Evolutionary conservation across 2,888 invertebrate species (phyloP).

Genomic region (Odontocolon sp.): DNA sequence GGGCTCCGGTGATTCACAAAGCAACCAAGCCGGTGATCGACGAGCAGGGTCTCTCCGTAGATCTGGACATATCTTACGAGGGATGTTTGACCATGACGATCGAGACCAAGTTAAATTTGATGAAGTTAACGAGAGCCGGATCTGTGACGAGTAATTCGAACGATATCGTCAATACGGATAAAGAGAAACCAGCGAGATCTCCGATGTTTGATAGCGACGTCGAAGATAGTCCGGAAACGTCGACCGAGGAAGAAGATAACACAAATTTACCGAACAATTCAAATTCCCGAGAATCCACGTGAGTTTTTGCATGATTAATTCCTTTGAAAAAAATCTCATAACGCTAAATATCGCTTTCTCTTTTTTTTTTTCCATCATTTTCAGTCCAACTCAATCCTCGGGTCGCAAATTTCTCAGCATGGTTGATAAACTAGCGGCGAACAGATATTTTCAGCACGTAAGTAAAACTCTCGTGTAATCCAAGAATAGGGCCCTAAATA

Average conservation of each 20-base stretch:
- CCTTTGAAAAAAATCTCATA: background rate
- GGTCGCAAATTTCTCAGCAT: conserved; percentile 89
- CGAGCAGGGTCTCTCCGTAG: conserved; percentile 93
- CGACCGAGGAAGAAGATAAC: conserved; percentile 86
- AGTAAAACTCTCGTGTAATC: conserved; percentile 62
- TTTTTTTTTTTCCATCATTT: conserved; percentile 48
- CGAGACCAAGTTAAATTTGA: conserved; percentile 93
- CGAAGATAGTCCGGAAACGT: conserved; percentile 91
- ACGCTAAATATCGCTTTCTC: too few relatives aligned
- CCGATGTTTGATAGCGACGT: conserved; percentile 89
- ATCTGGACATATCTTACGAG: conserved; percentile 90
- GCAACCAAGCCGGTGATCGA: conserved; percentile 87
- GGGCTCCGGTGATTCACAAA: conserved; percentile 86
- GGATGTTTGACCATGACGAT: conserved; percentile 91
- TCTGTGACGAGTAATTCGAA: conserved; percentile 67
- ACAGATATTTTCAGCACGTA: conserved; percentile 92
- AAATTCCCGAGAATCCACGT: conserved; percentile 72
- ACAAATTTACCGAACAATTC: conserved; percentile 71
- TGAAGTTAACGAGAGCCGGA: conserved; percentile 83
- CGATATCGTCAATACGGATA: conserved; percentile 66
- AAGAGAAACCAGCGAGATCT: conserved; percentile 75
- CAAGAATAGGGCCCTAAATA: too few relatives aligned
- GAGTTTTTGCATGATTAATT: conserved; percentile 43
- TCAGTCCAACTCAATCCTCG: conserved; percentile 77
- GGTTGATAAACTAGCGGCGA: conserved; percentile 92